Percentiles rank a stretch among this genome's conserved stretches.
These are phyloP conservation scores for Halcyon smyrnensis DNA, from an alignment of 2,797 vertebrate genomes.

Conservation along the genomic window DNA sequence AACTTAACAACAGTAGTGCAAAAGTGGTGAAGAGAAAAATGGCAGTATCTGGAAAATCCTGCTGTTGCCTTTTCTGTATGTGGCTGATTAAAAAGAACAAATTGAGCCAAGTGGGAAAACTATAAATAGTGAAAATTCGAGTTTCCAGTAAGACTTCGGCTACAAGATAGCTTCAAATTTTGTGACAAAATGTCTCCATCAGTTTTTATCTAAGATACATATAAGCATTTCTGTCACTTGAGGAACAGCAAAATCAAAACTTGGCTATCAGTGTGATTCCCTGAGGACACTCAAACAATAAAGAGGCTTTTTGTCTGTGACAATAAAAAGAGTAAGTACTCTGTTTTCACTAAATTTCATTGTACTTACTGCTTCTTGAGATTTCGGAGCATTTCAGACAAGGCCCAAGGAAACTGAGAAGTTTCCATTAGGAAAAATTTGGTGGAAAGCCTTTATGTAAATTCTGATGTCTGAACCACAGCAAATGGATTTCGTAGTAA, in stretches of 20 bases:
- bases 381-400: constrained; percentile 5
- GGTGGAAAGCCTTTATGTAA: not conserved
- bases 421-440: not conserved
- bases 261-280: constrained; percentile 3
- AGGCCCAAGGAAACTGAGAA: constrained; percentile 1
- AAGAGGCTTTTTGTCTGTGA: constrained; percentile 69
- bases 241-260: constrained; percentile 71
- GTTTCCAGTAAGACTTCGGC: not conserved
- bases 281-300: constrained; percentile 40
- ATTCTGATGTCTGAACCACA: not conserved
- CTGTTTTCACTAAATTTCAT: constrained; percentile 61
- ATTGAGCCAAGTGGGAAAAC: not conserved
- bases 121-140: not conserved
- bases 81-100: not conserved
- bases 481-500: not conserved
- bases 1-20: not conserved
- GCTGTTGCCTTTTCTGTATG: not conserved
- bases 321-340: constrained; percentile 39
- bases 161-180: constrained; percentile 48
- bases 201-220: constrained; percentile 32
- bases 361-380: not conserved
- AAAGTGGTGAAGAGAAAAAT: not conserved
- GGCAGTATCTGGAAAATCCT: not conserved
- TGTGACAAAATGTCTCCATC: not conserved
- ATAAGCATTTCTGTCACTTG: constrained; percentile 52